phyloP scores from a whole-genome alignment of 2,888 invertebrate genomes.

The Nebria salina region DNA sequence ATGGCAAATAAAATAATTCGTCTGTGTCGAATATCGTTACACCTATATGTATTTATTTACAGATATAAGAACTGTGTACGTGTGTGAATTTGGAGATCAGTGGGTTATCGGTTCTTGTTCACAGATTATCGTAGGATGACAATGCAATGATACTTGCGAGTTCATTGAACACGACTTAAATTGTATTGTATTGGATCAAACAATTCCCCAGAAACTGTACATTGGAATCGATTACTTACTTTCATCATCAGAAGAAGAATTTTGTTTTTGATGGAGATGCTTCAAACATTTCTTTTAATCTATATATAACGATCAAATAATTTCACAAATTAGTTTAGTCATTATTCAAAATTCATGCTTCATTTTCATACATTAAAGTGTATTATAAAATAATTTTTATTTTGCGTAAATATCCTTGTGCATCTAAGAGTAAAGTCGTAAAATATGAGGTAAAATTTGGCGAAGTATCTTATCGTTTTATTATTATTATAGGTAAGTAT shows the following conservation, averaged over 20 bases:
- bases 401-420: no score
- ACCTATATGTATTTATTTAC: not conserved
- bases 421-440: no score
- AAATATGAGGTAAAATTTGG: no score
- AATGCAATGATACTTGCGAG: conserved; percentile 10
- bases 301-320: no score
- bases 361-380: no score
- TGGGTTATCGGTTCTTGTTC: conserved; percentile 21
- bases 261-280: not conserved
- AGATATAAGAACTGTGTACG: not conserved
- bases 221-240: conserved; percentile 2
- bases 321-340: no score
- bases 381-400: no score
- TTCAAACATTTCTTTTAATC: not conserved
- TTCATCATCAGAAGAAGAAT: not conserved
- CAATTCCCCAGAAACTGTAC: conserved; percentile 16
- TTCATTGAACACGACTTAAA: conserved; percentile 10
- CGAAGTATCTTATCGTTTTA: not conserved
- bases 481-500: not conserved
- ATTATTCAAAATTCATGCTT: no score
- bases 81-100: conserved; percentile 17
- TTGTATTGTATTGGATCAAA: conserved; percentile 2
- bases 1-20: no score
- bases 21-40: not conserved
- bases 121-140: conserved; percentile 19